Base-by-base conservation (phyloP, 2,888 invertebrate genomes). In the Parnassius apollo region DNA sequence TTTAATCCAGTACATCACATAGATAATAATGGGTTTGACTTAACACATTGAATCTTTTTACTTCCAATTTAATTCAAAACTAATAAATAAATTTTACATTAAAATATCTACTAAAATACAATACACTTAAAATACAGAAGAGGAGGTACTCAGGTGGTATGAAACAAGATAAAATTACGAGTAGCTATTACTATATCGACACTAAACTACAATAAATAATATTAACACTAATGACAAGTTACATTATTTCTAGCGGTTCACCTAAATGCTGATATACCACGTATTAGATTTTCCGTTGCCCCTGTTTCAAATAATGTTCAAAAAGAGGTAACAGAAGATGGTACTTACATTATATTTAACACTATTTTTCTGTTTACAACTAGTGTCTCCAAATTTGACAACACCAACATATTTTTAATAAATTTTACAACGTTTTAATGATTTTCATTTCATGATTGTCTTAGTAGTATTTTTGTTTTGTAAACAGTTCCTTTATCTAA, bases 221-320 rank as follows among this genome's bases (percentile, higher is more conserved):
- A 86, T 85, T 91, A 91, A 88, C 82, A 86, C 91, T 91, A 91
- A 90, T 91, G 91, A 91, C 91, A 90, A 91, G 91, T 91, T 88
- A 91, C 81, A 85, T 81, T 88, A 88, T 76, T 74, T 77, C 91
- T 91, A 91, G 85, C 90, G 89, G 88, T 86, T 88, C 85, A 85
- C 83, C 86, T 88, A 88, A 81, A 77, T 77, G 80, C 80, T 84
- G 82, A 79, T 81, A 80, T 80, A 86, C 82, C 82, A 84, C 80
- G 72, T 79, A 70, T 70, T 71, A 73, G 70, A 88, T 89, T 90
- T 91, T 91, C 91, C 86, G 91, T 91, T 91, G 89, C 91, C 91
- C 82, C 90, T 91, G 73, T 69, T 75, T 80, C 83, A 75, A 89
- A 80, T 74, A 52, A 49, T 46, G 65, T 87, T 91, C 76, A 82